Percentiles rank a stretch among this genome's conserved stretches.
These are phyloP conservation scores for Seira sanloemensis DNA, from an alignment of 2,888 invertebrate genomes.

Conservation along the genomic window DNA sequence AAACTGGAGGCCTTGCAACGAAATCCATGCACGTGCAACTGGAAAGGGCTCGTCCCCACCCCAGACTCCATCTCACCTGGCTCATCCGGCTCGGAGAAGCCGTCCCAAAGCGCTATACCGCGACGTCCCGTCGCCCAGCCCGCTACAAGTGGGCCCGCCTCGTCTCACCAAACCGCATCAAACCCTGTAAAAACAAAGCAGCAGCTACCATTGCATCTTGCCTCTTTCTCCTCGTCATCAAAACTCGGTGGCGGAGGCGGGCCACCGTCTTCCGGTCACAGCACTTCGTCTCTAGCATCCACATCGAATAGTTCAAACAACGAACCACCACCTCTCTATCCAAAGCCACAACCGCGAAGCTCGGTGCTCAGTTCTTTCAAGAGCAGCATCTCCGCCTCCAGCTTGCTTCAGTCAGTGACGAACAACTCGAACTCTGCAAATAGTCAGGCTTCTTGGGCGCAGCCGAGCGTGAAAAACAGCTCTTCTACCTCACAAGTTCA, in stretches of 20 bases:
- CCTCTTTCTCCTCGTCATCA: slow-evolving; percentile 77
- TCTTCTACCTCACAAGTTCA: slow-evolving; percentile 66
- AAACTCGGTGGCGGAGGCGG: slow-evolving; percentile 25
- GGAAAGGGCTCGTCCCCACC: slow-evolving; percentile 80
- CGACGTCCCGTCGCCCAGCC: slow-evolving; percentile 71
- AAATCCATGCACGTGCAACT: slow-evolving; percentile 58
- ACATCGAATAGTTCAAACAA: slow-evolving; percentile 26
- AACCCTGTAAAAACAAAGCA: slow-evolving; percentile 81
- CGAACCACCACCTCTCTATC: slow-evolving; percentile 45
- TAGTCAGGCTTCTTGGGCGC: slow-evolving; percentile 53
- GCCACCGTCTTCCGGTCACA: slow-evolving; percentile 14
- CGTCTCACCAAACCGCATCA: slow-evolving; percentile 50
- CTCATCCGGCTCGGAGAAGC: slow-evolving; percentile 75
- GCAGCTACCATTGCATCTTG: slow-evolving; percentile 91
- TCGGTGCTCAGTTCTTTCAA: slow-evolving; percentile 62
- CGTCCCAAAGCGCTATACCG: slow-evolving; percentile 75
- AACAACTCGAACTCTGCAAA: slow-evolving; percentile 21
- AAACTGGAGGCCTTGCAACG: slow-evolving; percentile 89
- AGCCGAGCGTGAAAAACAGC: slow-evolving; percentile 46
- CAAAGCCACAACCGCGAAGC: slow-evolving; percentile 65
- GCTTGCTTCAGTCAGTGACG: slow-evolving; percentile 39
- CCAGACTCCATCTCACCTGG: slow-evolving; percentile 74
- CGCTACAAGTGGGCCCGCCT: slow-evolving; percentile 62
- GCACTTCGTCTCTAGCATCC: slow-evolving; percentile 29
- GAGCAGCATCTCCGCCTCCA: slow-evolving; percentile 46